phyloP scores from a whole-genome alignment of 2,888 invertebrate genomes.

The Nezara viridula region DNA sequence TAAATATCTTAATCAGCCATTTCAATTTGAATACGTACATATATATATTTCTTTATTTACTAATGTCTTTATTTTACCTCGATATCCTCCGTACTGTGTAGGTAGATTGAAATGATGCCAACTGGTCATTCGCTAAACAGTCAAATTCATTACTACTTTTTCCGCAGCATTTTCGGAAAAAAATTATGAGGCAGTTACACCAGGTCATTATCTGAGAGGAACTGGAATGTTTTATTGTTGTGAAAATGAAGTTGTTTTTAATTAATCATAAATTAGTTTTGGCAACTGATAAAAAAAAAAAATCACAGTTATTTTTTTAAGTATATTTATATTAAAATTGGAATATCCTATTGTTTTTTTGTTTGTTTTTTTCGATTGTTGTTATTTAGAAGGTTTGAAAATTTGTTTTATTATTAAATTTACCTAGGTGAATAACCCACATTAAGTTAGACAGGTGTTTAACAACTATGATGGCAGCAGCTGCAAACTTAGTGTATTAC shows the following conservation, averaged over 20 bases:
- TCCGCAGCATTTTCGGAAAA: constrained; percentile 45
- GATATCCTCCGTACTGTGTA: constrained; percentile 61
- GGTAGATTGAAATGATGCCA: constrained; percentile 43
- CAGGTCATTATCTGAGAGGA: background rate
- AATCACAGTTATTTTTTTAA: background rate
- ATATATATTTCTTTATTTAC: background rate
- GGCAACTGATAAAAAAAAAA: background rate
- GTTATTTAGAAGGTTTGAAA: background rate
- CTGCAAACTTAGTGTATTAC: background rate
- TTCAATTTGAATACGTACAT: background rate
- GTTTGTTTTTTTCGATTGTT: background rate
- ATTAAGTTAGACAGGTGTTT: constrained; percentile 4
- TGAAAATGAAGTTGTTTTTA: background rate
- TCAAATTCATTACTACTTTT: constrained; percentile 27
- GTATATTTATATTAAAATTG: background rate
- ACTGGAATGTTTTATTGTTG: background rate
- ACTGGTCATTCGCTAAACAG: background rate
- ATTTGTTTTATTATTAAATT: background rate
- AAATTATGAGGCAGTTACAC: background rate
- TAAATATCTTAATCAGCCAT: background rate
- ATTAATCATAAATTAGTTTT: background rate
- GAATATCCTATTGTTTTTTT: background rate
- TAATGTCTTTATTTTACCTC: constrained; percentile 42
- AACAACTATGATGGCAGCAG: background rate
- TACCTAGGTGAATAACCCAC: background rate